These are phyloP conservation scores for Austrofundulus limnaeus DNA, from an alignment of 2,113 vertebrate species.

Conservation along the genomic window DNA sequence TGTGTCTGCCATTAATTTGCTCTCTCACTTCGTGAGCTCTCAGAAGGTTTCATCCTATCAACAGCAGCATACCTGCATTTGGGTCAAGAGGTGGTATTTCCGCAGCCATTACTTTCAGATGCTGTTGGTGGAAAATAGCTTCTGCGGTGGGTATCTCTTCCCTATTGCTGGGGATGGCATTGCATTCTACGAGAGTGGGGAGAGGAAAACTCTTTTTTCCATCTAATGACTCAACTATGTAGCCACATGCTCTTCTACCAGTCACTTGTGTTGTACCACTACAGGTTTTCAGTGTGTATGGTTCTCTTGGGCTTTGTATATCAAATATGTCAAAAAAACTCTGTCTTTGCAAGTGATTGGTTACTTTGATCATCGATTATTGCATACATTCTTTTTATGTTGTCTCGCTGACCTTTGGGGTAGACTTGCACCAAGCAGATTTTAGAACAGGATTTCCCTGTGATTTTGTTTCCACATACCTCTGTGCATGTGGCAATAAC, in stretches of 20 bases:
- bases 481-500: neutral
- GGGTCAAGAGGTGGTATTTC: slow-evolving; percentile 2
- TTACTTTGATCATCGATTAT: slow-evolving; percentile 31
- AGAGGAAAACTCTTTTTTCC: neutral
- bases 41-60: slow-evolving; percentile 17
- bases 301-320: neutral
- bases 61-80: slow-evolving; percentile 6
- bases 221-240: neutral
- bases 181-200: slow-evolving; percentile 13
- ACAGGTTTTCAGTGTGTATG: slow-evolving; percentile 8
- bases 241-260: slow-evolving; percentile 10
- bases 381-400: neutral
- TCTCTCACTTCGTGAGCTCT: slow-evolving; percentile 20
- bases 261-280: neutral
- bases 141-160: slow-evolving; percentile 14
- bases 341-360: slow-evolving; percentile 8
- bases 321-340: slow-evolving; percentile 19
- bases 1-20: neutral
- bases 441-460: neutral
- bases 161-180: neutral
- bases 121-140: neutral
- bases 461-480: neutral
- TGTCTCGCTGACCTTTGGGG: neutral
- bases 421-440: neutral
- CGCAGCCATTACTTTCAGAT: slow-evolving; percentile 9